A percentile compares a stretch with the other conserved stretches of the same genome.
Evolutionary conservation across 2,797 vertebrate species (phyloP).

Genomic region (Australoheros facetus): DNA sequence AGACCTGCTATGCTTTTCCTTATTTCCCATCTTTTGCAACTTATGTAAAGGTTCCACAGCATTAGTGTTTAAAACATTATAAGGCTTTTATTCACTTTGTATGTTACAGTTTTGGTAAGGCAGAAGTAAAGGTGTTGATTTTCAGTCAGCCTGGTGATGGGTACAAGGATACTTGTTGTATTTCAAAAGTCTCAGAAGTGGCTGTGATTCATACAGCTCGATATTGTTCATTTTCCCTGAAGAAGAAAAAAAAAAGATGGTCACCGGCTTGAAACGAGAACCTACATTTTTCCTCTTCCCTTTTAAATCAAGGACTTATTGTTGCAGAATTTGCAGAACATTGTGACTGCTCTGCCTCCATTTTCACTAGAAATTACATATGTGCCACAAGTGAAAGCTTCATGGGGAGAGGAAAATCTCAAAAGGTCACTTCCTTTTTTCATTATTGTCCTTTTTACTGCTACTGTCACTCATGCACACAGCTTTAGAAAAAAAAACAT

Average conservation of each 20-base stretch:
- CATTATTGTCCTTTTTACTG: neutral
- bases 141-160: neutral
- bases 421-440: neutral
- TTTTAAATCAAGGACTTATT: neutral
- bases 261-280: neutral
- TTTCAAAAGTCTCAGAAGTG: neutral
- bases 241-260: neutral
- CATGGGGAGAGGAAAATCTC: neutral
- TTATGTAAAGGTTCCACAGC: neutral
- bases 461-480: neutral
- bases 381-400: constrained; percentile 4
- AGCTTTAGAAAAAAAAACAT: neutral
- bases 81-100: neutral
- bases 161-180: neutral
- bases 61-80: too few relatives aligned
- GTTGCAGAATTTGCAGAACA: neutral
- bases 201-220: neutral
- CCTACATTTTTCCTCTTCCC: neutral
- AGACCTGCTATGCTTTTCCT: neutral
- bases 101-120: neutral
- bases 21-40: neutral
- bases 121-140: neutral
- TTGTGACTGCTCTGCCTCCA: neutral
- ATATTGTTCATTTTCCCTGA: neutral
- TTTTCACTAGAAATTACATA: neutral